Base-by-base conservation (phyloP, 2,888 invertebrate genomes). In the Phymatocera aterrima region DNA sequence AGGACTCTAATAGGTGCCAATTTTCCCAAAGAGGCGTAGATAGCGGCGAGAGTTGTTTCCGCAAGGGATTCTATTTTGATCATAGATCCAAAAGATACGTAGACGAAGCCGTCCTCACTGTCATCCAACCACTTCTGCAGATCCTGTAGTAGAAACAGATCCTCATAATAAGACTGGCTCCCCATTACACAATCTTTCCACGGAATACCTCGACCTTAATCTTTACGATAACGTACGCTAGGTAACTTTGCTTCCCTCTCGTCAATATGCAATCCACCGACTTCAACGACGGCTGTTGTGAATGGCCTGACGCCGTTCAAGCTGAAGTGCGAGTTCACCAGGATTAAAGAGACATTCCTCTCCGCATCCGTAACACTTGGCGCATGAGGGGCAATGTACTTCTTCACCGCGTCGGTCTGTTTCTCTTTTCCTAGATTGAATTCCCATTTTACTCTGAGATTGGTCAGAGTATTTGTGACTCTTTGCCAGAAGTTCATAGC, bases 201-300 rank as follows among this genome's bases (percentile, higher is more conserved):
- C 51, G 21, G 12, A 10, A 28, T 3, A 28, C 24, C 28, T 12
- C 0, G 3, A 12, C 6, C 61, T 8, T 37, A 37, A 64, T 10
- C 77, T 93, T 6, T 12, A 51, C 12, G n/a, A 2, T 40, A 79
- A 81, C 81, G 80, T 77, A 84, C 85, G 24, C 79, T 46, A 0
- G 82, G 74, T 5, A 86, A 80, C 65, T 82, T 24, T 0, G 82
- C 15, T 1, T 79, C 78, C 3, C 83, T 79, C n/a, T 82, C 87
- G 65, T 90, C 89, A 57, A 93, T 90, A 80, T 93, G 93, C 75
- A 3, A 87, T 43, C 93, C 94, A 12, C 92, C 93, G 6, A 93
- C 91, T 72, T 92, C 91, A n/a, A 93, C 86, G 81, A 92, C 85
- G 1, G 89, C 91, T 0, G 92, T 88, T 1, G 91, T 88, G 0